Evolutionary conservation across 2,113 vertebrate genomes (phyloP), one percentile per base, ranked within the genome.

Genomic region (Candoia aspera): DNA sequence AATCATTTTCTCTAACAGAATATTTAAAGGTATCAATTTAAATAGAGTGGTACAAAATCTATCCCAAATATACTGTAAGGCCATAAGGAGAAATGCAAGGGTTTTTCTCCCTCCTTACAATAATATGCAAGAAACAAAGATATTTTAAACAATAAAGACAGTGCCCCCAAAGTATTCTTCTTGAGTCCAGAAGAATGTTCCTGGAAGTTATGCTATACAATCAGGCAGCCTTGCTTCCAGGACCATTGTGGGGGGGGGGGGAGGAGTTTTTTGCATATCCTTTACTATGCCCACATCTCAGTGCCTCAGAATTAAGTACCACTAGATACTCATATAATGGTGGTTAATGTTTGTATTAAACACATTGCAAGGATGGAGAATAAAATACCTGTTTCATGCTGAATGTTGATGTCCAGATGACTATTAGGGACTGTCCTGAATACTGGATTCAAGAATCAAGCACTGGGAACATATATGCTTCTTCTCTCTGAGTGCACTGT

Each of bases 311-410:
- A 21, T 23, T 19, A 84, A 53, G 26, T 29, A 86, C 26, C 49
- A 37, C 53, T 90, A 57, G 53, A 33, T 19, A 57, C n/a, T 15
- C 12, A 90, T 83, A 21, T 13, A 24, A 58, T 17, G 54, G 23
- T 46, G 10, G 42, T 93, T 95, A 90, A 29, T 91, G 87, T 10
- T 90, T 93, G 84, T 33, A 90, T 1, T n/a, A 73, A 62, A 92
- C 5, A 79, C 86, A 89, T 8, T 73, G 17, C 46, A 21, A 89
- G 29, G 2, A 68, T 79, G 29, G 29, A 6, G 5, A 37, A 21
- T 64, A 90, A 57, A 55, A 19, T 49, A 73, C 13, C 9, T 55
- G 17, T 73, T 53, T 17, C 46, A 89, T n/a, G 42, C 37, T 49
- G 23, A 23, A 60, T 46, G 29, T 64, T 49, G 24, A 89, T 53